Evolutionary conservation across 2,113 vertebrate genomes (phyloP).

Genomic region (Heptranchias perlo): DNA sequence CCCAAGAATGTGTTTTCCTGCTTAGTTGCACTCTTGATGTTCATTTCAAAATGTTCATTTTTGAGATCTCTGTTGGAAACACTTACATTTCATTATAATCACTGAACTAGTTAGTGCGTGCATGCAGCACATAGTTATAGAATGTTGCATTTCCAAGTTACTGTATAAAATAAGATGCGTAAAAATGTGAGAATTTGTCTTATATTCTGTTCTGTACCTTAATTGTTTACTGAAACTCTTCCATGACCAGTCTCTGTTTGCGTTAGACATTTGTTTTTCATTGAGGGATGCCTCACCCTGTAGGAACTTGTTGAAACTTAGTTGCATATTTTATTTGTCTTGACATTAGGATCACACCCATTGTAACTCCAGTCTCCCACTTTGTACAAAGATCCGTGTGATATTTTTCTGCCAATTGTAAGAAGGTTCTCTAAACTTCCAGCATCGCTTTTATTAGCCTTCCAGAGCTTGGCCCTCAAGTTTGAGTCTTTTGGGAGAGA

Average conservation of each 20-base stretch:
- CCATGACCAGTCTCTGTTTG: no score
- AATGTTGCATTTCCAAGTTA: no score
- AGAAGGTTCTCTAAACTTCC: neutral
- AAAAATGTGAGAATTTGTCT: no score
- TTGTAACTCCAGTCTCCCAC: neutral
- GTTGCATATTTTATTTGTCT: neutral
- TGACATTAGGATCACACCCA: neutral
- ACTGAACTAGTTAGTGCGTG: no score
- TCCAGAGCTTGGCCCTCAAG: neutral
- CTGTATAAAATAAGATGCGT: no score
- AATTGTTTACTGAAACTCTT: no score
- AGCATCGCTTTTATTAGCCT: neutral
- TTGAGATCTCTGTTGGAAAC: neutral
- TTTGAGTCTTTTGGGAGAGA: neutral
- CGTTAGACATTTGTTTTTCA: neutral
- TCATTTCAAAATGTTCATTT: neutral
- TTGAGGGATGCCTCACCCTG: neutral
- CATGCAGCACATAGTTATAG: no score
- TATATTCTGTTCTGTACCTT: no score
- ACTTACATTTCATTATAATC: neutral
- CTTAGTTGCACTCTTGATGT: neutral
- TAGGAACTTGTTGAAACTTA: neutral
- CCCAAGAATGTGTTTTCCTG: neutral
- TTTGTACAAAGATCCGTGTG: neutral
- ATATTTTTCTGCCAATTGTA: neutral